Percentiles rank a stretch among this genome's conserved stretches.
Evolutionary conservation across 1,140 invertebrate species (phyloP).

Genomic region (Aphelenchoides besseyi): DNA sequence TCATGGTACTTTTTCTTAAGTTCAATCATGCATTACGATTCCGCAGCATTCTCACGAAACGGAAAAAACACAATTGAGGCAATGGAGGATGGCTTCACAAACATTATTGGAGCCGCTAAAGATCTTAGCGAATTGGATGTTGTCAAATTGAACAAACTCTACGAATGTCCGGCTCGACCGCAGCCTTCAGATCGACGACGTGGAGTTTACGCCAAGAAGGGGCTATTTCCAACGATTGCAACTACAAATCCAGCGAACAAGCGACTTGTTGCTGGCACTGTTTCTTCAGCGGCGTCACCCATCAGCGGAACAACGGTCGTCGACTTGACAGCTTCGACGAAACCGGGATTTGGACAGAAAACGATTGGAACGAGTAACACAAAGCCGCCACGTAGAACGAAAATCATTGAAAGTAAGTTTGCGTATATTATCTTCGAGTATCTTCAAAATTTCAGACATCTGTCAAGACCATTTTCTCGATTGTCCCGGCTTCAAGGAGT

Average conservation of each 20-base stretch:
- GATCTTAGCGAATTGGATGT: constrained; percentile 58
- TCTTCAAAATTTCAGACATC: background rate
- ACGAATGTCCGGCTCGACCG: background rate
- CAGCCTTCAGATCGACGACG: background rate
- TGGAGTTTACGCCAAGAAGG: background rate
- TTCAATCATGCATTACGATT: constrained; percentile 60
- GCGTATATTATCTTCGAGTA: background rate
- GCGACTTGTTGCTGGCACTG: background rate
- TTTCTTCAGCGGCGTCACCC: background rate
- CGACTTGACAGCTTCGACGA: background rate
- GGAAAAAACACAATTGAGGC: constrained; percentile 60
- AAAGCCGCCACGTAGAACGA: constrained; percentile 3
- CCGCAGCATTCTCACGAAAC: constrained; percentile 57
- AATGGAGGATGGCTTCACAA: constrained; percentile 52
- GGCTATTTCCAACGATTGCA: background rate
- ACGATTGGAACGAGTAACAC: constrained; percentile 13
- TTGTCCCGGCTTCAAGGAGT: constrained; percentile 57
- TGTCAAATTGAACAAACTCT: constrained; percentile 43
- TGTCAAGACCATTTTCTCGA: constrained; percentile 61
- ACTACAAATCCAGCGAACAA: background rate
- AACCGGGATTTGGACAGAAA: constrained; percentile 10
- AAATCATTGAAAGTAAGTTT: background rate
- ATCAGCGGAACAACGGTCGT: constrained; percentile 2
- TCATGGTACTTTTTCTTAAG: background rate
- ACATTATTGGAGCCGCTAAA: constrained; percentile 51